Percentiles rank a stretch among this genome's conserved stretches.
phyloP scores from a whole-genome alignment of 2,797 vertebrate species.

The Cyclura pinguis region DNA sequence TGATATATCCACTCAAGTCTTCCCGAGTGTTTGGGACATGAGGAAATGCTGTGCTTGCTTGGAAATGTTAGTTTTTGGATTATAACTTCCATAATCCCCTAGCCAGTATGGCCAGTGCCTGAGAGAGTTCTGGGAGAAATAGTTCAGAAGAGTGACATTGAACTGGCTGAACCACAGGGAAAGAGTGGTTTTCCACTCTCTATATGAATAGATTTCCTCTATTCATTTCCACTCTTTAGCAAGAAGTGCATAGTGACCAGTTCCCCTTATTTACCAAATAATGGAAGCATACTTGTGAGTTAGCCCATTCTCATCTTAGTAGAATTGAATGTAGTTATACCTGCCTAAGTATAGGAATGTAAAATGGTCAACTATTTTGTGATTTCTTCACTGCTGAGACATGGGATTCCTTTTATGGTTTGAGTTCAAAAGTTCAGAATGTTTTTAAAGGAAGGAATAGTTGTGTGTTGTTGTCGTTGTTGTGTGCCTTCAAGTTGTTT shows the following conservation, averaged over 20 bases:
- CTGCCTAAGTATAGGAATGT: neutral
- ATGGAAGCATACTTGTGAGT: neutral
- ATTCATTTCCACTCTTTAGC: too few species aligned
- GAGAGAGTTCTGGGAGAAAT: too few species aligned
- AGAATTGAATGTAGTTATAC: neutral
- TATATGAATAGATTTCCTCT: neutral
- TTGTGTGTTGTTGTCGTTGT: too few species aligned
- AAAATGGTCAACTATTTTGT: neutral
- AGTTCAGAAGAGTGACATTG: too few species aligned
- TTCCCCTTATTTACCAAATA: neutral
- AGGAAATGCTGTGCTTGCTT: neutral
- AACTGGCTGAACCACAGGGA: neutral
- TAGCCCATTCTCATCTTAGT: neutral
- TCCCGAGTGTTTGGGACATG: neutral
- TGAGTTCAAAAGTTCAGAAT: neutral
- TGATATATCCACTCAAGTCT: neutral
- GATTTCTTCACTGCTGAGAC: neutral
- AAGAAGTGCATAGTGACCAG: neutral
- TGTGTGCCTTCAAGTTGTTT: too few species aligned
- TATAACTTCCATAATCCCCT: neutral
- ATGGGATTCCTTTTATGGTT: neutral
- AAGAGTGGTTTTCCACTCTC: neutral
- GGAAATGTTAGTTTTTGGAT: neutral
- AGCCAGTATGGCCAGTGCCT: too few species aligned
- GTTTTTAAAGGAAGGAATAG: neutral